phyloP scores from a whole-genome alignment of 2,113 vertebrate genomes.

The Physeter macrocephalus region DNA sequence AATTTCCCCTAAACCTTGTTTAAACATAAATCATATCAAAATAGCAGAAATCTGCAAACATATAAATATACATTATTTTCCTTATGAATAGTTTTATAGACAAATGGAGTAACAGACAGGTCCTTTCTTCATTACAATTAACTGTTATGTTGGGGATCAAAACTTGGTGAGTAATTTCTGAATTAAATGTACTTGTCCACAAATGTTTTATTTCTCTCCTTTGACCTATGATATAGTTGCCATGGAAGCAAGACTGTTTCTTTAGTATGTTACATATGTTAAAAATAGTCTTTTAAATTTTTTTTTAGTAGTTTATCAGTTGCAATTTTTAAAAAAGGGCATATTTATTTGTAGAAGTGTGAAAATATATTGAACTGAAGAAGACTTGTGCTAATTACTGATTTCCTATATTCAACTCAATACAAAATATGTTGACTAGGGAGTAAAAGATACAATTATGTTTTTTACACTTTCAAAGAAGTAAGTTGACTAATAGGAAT shows the following conservation, averaged over 20 bases:
- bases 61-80: background rate
- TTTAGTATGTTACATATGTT: background rate
- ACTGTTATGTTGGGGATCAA: background rate
- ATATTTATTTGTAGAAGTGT: background rate
- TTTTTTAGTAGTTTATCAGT: background rate
- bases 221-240: background rate
- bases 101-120: background rate
- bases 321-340: background rate
- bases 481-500: conserved; percentile 48
- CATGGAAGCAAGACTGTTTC: conserved; percentile 27
- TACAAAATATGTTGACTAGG: background rate
- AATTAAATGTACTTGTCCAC: background rate
- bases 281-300: background rate
- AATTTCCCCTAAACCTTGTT: background rate
- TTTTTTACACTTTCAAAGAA: conserved; percentile 59
- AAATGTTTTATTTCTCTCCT: conserved; percentile 16
- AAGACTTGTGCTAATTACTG: background rate
- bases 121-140: background rate
- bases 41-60: background rate
- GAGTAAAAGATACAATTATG: conserved; percentile 20
- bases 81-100: background rate
- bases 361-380: conserved; percentile 52
- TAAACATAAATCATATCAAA: background rate
- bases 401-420: background rate
- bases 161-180: background rate